These are phyloP conservation scores for Tryphoninae sp. DNA, from an alignment of 2,888 invertebrate species.

Conservation along the genomic window DNA sequence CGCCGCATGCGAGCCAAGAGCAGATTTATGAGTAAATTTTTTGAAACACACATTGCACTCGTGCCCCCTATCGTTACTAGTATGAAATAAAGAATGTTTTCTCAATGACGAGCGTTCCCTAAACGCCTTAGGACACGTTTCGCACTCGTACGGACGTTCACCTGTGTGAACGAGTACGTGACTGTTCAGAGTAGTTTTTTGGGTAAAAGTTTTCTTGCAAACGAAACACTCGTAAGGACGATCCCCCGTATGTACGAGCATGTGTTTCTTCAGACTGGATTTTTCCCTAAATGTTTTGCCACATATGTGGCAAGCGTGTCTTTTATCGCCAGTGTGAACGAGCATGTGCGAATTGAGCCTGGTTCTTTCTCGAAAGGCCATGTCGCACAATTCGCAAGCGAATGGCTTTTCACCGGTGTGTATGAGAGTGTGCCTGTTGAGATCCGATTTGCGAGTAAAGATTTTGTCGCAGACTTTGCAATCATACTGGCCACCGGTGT, in stretches of 20 bases:
- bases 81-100: conserved; percentile 76
- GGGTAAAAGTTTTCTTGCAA: conserved; percentile 77
- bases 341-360: conserved; percentile 77
- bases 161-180: conserved; percentile 75
- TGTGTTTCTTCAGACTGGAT: conserved; percentile 75
- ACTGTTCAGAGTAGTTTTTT: conserved; percentile 76
- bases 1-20: conserved; percentile 75
- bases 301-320: conserved; percentile 77
- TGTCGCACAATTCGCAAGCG: conserved; percentile 76
- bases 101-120: conserved; percentile 73
- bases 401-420: conserved; percentile 78
- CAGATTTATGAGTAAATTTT: conserved; percentile 76
- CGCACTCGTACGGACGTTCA: conserved; percentile 75
- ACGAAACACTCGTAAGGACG: conserved; percentile 76
- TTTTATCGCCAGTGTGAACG: conserved; percentile 77
- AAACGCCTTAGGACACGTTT: conserved; percentile 76
- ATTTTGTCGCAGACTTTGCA: conserved; percentile 79
- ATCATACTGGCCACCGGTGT: conserved; percentile 79
- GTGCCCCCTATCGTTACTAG: conserved; percentile 72
- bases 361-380: conserved; percentile 78
- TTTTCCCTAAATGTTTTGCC: conserved; percentile 76
- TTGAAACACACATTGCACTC: conserved; percentile 78
- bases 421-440: conserved; percentile 78
- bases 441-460: conserved; percentile 78
- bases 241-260: conserved; percentile 77